phyloP scores from a whole-genome alignment of 2,113 vertebrate species.

The Dicentrarchus labrax region DNA sequence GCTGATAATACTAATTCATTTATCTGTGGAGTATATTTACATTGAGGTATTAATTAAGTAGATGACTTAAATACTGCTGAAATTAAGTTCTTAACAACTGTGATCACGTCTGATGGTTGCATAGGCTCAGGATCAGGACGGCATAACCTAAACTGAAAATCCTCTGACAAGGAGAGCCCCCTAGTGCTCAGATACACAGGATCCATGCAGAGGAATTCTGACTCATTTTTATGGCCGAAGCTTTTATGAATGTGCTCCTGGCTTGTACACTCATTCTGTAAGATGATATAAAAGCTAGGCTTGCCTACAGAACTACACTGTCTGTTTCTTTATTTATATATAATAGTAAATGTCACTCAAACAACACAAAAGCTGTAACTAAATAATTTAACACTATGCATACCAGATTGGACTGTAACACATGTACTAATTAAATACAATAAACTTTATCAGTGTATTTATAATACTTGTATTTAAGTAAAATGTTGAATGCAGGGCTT shows the following conservation, averaged over 20 bases:
- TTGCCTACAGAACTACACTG: background rate
- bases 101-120: background rate
- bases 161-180: constrained; percentile 49
- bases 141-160: background rate
- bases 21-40: background rate
- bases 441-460: too few species aligned
- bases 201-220: background rate
- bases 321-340: background rate
- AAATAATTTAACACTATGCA: constrained; percentile 13
- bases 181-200: constrained; percentile 45
- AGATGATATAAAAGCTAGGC: background rate
- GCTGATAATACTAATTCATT: background rate
- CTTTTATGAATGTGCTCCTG: background rate
- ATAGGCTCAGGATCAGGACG: background rate
- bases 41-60: background rate
- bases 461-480: too few species aligned
- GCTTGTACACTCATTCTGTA: background rate
- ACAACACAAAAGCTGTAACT: constrained; percentile 29
- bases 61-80: background rate
- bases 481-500: too few species aligned
- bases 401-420: too few species aligned
- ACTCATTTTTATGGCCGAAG: background rate
- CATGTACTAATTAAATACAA: too few species aligned
- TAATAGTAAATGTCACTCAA: background rate
- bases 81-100: background rate